Evolutionary conservation across 2,113 vertebrate species (phyloP).

Genomic region (Daphoenositta chrysoptera): DNA sequence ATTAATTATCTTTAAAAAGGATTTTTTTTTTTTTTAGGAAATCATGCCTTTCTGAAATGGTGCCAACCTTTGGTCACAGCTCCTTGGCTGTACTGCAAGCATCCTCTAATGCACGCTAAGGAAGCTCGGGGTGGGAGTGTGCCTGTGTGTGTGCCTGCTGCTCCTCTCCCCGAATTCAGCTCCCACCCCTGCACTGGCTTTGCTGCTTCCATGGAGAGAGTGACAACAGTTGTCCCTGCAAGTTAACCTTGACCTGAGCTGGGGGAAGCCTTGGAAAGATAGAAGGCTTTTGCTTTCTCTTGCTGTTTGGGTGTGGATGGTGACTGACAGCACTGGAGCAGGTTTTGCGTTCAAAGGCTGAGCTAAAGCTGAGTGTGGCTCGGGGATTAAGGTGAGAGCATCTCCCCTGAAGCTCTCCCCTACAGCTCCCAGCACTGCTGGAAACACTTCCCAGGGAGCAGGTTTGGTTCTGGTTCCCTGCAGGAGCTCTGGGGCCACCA

Average conservation of each 20-base stretch:
- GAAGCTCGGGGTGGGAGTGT: neutral
- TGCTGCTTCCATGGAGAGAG: neutral
- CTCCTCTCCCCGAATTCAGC: neutral
- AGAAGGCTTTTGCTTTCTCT: neutral
- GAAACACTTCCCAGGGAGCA: neutral
- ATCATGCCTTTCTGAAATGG: neutral
- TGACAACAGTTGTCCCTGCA: neutral
- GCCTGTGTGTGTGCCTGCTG: neutral
- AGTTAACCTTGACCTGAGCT: neutral
- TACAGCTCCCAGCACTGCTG: neutral
- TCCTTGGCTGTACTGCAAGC: neutral
- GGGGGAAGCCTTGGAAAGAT: neutral
- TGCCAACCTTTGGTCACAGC: neutral
- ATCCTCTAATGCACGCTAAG: neutral
- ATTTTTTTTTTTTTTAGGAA: neutral
- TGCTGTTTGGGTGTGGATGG: neutral
- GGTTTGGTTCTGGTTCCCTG: neutral
- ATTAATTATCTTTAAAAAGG: neutral
- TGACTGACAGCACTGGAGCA: neutral
- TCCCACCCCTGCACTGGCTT: neutral
- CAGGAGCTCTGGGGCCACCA: neutral
- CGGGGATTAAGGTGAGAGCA: fast-evolving
- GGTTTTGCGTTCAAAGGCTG: neutral
- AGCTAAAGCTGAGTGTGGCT: neutral
- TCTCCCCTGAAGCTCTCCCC: neutral